Base-by-base conservation (phyloP, 2,113 vertebrate species). In the Lampris megalopsis region DNA sequence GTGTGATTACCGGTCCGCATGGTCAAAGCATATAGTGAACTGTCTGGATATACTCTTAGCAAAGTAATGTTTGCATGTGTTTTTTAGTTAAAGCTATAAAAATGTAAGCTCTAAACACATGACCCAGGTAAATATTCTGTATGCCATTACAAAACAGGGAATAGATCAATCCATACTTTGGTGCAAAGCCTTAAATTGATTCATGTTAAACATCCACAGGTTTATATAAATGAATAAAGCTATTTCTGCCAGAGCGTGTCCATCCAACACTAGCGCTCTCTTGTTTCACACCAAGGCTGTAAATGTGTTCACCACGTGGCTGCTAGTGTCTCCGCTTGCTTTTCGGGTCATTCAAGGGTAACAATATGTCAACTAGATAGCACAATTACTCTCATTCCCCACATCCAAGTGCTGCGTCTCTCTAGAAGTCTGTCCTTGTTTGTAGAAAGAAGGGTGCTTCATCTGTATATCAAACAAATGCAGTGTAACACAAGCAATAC, bases 271-370 rank as follows among this genome's bases (percentile, higher is more conserved):
- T 24, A 71, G 49, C 50, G 66, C 48, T 65, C 38, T 11, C 58
- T 24, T 53, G 2, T 59, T 38, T 60, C 11, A 75, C 38, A 58
- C 9, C 49, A 6, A 43, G 35, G 3, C n/a, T 73, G 10, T 63
- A 61, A 68, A 82, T 77, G 79, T 84, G 73, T 63, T 71, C 60
- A 54, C 48, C 84, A 80, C 54, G 10, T 74, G 80, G 40, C 66
- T 74, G 85, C 74, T 82, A 75, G 63, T 59, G 64, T 35, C 63
- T 47, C 69, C 83, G 87, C 66, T 69, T 74, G 66, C 49, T 74
- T 36, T 57, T 71, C 61, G 65, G 81, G 75, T 79, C 63, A 45
- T 61, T 67, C 64, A 48, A 86, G 73, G 79, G 73, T 71, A 72
- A 78, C 68, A 53, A 77, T 76, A 77, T 65, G 61, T 64, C 71